Percentiles rank a stretch among this genome's conserved stretches.
Conservation (phyloP, 2,888 invertebrate genomes). For the Tubulanus polymorphus region DNA sequence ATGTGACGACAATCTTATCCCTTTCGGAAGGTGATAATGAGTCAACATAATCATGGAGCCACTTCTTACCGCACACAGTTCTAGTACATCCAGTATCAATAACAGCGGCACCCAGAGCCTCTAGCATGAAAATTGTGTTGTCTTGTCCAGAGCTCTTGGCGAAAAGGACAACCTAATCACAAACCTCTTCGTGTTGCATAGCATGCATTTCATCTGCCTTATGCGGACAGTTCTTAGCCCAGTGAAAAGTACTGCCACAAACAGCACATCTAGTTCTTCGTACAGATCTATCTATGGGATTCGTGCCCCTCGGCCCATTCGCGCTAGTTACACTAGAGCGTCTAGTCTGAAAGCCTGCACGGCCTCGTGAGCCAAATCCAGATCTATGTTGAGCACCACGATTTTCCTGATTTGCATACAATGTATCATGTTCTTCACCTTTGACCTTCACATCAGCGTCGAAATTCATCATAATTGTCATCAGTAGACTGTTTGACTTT, state of each 20-base stretch:
- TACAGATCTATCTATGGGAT: background rate
- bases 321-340: no score
- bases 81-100: slow-evolving; percentile 4
- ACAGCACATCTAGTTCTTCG: background rate
- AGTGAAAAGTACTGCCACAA: background rate
- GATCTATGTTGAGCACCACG: no score
- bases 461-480: background rate
- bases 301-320: background rate
- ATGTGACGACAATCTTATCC: background rate
- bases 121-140: background rate
- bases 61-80: slow-evolving; percentile 5
- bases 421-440: no score
- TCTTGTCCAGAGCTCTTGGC: no score
- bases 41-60: slow-evolving; percentile 2
- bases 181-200: no score
- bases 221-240: background rate
- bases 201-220: background rate
- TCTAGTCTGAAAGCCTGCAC: no score
- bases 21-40: slow-evolving; percentile 1
- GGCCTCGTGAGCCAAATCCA: no score
- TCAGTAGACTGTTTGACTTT: background rate
- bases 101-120: background rate
- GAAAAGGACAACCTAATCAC: no score
- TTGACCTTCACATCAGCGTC: background rate
- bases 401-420: no score